These are phyloP conservation scores for Caenorhabditis macrosperma DNA, from an alignment of 2,888 invertebrate species.

Conservation along the genomic window DNA sequence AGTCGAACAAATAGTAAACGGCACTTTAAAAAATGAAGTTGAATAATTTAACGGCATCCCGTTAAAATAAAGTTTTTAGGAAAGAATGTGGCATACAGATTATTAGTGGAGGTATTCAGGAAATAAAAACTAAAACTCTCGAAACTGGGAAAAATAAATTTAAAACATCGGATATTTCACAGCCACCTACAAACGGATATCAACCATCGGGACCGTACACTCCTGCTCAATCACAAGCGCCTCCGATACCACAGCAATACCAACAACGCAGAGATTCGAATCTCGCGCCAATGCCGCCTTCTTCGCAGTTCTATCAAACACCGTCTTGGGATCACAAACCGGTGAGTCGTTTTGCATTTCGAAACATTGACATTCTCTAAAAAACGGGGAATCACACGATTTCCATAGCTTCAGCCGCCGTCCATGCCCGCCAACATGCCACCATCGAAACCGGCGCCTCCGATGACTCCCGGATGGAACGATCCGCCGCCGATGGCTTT, in stretches of 20 bases:
- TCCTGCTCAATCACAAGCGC: constrained; percentile 24
- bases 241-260: constrained; percentile 8
- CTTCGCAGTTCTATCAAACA: constrained; percentile 51
- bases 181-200: not conserved
- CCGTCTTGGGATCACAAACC: constrained; percentile 57
- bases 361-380: not conserved
- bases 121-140: too few relatives aligned
- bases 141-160: too few relatives aligned
- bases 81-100: too few relatives aligned
- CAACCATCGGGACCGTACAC: not conserved
- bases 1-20: too few relatives aligned
- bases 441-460: constrained; percentile 29
- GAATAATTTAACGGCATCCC: too few relatives aligned
- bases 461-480: constrained; percentile 53
- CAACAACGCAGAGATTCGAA: constrained; percentile 16
- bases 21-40: too few relatives aligned
- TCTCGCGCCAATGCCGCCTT: constrained; percentile 53
- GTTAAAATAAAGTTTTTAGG: too few relatives aligned
- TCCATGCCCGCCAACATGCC: constrained; percentile 41
- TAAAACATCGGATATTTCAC: too few relatives aligned
- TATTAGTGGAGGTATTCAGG: too few relatives aligned
- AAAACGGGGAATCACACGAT: not conserved
- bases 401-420: constrained; percentile 30
- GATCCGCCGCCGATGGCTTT: constrained; percentile 50
- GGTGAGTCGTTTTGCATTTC: constrained; percentile 7